A percentile compares a stretch with the other conserved stretches of the same genome.
Conservation (phyloP, 2,888 invertebrate species). For the Nephrocerus scutellatus region DNA sequence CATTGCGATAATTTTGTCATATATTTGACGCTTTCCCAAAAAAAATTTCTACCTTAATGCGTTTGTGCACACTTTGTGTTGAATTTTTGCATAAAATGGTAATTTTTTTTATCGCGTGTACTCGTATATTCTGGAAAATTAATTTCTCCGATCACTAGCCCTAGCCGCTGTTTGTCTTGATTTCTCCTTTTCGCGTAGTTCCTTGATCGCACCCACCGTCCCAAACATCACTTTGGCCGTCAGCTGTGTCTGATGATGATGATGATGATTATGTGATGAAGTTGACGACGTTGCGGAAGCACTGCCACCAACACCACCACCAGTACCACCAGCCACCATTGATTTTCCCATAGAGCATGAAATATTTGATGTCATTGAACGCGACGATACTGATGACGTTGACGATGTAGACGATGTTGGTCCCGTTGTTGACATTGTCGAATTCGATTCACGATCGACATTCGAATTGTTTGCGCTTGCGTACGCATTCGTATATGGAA, state of each 20-base stretch:
- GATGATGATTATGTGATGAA: slow-evolving; percentile 21
- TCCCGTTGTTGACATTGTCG: slow-evolving; percentile 26
- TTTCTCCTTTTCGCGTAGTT: slow-evolving; percentile 65
- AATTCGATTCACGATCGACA: slow-evolving; percentile 36
- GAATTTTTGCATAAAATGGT: too few species aligned
- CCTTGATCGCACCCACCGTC: slow-evolving; percentile 65
- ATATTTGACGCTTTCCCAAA: too few species aligned
- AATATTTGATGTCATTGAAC: slow-evolving; percentile 2
- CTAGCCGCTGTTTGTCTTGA: slow-evolving; percentile 51
- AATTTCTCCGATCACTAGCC: slow-evolving; percentile 44
- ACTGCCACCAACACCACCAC: background rate
- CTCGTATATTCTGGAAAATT: slow-evolving; percentile 17
- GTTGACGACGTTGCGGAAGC: slow-evolving; percentile 21
- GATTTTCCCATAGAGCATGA: slow-evolving; percentile 20
- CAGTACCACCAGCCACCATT: slow-evolving; percentile 16
- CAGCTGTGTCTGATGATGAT: slow-evolving; percentile 50
- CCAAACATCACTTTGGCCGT: slow-evolving; percentile 69
- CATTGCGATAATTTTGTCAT: too few species aligned
- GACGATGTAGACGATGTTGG: slow-evolving; percentile 21
- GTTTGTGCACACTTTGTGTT: too few species aligned
- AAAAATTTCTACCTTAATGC: too few species aligned
- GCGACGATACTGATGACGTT: slow-evolving; percentile 21
- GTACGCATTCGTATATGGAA: slow-evolving; percentile 46
- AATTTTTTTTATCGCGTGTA: background rate
- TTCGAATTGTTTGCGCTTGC: slow-evolving; percentile 40